Evolutionary conservation across 2,888 invertebrate genomes (phyloP), one percentile per base, ranked within the genome.

Genomic region (Allophyes oxyacanthae): DNA sequence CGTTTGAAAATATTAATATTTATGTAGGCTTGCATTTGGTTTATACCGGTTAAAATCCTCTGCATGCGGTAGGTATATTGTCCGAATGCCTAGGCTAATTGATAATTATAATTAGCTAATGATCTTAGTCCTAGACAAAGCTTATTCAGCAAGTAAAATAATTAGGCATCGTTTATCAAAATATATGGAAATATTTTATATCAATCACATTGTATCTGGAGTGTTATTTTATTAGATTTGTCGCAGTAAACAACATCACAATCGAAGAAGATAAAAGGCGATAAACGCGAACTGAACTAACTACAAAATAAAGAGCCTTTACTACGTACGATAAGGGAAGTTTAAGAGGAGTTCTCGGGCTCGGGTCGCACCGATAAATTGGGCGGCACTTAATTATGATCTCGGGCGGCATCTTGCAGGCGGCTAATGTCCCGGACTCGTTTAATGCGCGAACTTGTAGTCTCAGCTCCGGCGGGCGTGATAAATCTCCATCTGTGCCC

Each of bases 341-440:
- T 92, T 93, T 90, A 89, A 90, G 91, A 88, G 89, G 89, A 91
- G 91, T 92, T 92, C 88, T 88, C 83, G 83, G 85, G 89, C 83
- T 86, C 87, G 91, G 92, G 92, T 91, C 92, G 91, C 85, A 82
- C 93, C 94, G 91, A 94, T 94, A 94, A 93, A 94, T 94, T 92
- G 93, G 92, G 90, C 90, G 91, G 91, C 92, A 93, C 92, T 94
- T 94, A 94, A 94, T 94, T 94, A 94, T 92, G 93, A 94, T 93
- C 92, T 92, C 88, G 92, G 91, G 91, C 90, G 92, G 94, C 93
- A 93, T 93, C 92, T 94, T 93, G 93, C 93, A 92, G 86, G 87
- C 89, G 90, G 91, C 92, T 93, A 93, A 93, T 93, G 92, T 91
- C 87, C 90, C 92, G 89, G 91, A 92, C 84, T 93, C 92, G 92